Base-by-base conservation (phyloP, 2,888 invertebrate species). In the Lochmaea capreae region DNA sequence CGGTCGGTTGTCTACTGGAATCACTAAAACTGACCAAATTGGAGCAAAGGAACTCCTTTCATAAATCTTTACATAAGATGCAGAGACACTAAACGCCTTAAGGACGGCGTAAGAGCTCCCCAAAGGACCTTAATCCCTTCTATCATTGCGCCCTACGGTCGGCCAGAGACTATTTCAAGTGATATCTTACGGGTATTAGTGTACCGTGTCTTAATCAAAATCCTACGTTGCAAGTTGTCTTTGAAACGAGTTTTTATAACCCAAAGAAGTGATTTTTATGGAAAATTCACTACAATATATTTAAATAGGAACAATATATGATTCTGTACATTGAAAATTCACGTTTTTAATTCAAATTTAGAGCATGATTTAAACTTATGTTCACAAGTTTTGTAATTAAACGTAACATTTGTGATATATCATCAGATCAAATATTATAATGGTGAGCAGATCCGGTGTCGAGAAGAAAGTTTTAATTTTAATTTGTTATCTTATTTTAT, bases 51-150 rank as follows among this genome's bases (percentile, higher is more conserved):
- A 77, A 77, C 75, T 77, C 75, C 75, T 65, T 71, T 76, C 81
- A 84, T 85, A 84, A 85, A 85, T 85, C 84, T 84, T 83, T 83
- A 83, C 83, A 83, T 83, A 84, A 83, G 82, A 84, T 82, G 84
- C 83, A 83, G 79, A 78, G 80, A 80, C 81, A 82, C 79, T 81
- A 82, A 83, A 80, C 81, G 82, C 79, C 81, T 82, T 82, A 80
- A 77, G 82, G 81, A 81, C 77, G 79, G 79, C 80, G 80, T 81
- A 78, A 80, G 78, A 79, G 81, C 79, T 80, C 80, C 81, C 81
- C 74, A 73, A 77, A 81, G 81, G 82, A 77, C 77, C 80, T 79
- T 83, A 83, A 83, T 83, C 83, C 82, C 81, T 81, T 81, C 81
- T 81, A 83, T 84, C 83, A 83, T 84, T 84, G 84, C 79, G 74